These are phyloP conservation scores for Antechinus flavipes DNA, from an alignment of 2,113 vertebrate genomes.

Conservation along the genomic window DNA sequence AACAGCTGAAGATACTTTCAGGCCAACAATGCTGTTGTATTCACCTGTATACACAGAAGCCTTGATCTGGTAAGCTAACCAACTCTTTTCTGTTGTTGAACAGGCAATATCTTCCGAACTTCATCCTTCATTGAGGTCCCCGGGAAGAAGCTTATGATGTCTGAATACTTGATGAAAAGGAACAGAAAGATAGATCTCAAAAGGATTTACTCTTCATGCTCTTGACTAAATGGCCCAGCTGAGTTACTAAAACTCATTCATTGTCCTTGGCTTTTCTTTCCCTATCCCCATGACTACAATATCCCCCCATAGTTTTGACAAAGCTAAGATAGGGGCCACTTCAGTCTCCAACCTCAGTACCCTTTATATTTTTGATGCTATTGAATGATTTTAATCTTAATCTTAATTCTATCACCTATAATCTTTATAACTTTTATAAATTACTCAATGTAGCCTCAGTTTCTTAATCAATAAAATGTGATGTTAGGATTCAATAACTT, in stretches of 20 bases:
- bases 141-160: not conserved
- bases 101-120: not conserved
- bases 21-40: not conserved
- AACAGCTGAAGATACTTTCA: not conserved
- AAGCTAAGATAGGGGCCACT: not conserved
- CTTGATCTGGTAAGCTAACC: not conserved
- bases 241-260: not conserved
- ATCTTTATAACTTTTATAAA: not conserved
- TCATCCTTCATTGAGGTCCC: not conserved
- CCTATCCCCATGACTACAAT: not conserved
- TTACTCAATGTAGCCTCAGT: not conserved
- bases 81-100: not conserved
- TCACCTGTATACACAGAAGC: not conserved
- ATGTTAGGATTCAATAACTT: not conserved
- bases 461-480: not conserved
- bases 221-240: not conserved
- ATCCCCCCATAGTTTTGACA: not conserved
- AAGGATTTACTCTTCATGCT: not conserved
- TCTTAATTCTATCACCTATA: not conserved
- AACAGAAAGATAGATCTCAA: not conserved
- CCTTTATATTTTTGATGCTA: not conserved
- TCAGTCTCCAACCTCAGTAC: not conserved
- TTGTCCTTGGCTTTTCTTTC: not conserved
- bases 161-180: not conserved
- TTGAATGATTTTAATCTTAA: not conserved